Evolutionary conservation across 2,113 vertebrate species (phyloP).

Genomic region (Mustela nigripes): DNA sequence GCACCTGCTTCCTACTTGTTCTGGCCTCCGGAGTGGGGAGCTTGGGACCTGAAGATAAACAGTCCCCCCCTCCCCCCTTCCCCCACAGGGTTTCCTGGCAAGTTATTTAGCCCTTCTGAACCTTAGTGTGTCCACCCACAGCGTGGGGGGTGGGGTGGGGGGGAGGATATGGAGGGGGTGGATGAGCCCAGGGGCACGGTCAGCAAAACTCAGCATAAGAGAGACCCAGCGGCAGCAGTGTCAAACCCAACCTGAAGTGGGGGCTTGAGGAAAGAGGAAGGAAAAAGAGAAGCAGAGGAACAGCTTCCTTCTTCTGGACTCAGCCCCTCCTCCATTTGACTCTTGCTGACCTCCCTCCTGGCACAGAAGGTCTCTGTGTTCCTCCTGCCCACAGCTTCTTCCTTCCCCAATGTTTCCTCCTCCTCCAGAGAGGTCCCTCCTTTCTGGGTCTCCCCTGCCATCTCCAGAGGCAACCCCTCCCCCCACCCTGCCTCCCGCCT

Average conservation of each 20-base stretch:
- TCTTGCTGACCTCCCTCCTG: not conserved
- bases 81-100: not conserved
- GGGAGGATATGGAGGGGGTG: not conserved
- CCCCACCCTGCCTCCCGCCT: not conserved
- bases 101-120: not conserved
- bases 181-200: not conserved
- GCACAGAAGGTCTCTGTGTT: not conserved
- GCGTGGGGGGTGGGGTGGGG: too few species aligned
- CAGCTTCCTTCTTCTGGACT: not conserved
- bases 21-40: not conserved
- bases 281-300: not conserved
- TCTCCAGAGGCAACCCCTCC: not conserved
- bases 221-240: not conserved
- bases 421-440: not conserved
- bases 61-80: too few species aligned
- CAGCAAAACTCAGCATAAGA: not conserved
- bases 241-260: too few species aligned
- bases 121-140: too few species aligned
- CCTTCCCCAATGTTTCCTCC: not conserved
- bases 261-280: not conserved
- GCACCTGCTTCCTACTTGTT: not conserved
- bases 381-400: not conserved
- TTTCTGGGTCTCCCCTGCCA: not conserved
- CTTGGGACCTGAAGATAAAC: not conserved
- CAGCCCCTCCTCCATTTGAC: not conserved